Evolutionary conservation across 2,113 vertebrate genomes (phyloP).

Genomic region (Apteryx owenii): DNA sequence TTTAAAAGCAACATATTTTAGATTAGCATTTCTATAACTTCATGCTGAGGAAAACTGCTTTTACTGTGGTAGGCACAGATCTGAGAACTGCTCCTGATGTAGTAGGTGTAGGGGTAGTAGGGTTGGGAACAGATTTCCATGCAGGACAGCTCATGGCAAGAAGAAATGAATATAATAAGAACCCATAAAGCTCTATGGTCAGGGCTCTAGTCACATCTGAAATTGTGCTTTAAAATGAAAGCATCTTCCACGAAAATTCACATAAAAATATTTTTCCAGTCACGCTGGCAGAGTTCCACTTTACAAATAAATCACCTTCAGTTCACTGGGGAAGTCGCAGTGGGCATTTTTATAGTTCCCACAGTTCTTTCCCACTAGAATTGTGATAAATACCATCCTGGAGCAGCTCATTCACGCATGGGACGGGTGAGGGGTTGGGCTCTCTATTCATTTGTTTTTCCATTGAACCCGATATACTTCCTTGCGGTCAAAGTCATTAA

Average conservation of each 20-base stretch:
- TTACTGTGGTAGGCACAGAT: neutral
- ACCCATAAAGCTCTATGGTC: neutral
- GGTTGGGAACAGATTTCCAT: neutral
- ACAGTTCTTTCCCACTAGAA: neutral
- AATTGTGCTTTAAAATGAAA: neutral
- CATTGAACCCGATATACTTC: neutral
- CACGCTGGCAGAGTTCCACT: neutral
- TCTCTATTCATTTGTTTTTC: neutral
- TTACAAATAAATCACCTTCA: neutral
- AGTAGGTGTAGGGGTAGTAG: neutral
- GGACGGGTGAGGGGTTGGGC: neutral
- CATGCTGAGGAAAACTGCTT: neutral
- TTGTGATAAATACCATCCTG: neutral
- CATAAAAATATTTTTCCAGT: neutral
- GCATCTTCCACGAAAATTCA: neutral
- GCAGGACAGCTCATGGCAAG: neutral
- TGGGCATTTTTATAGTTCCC: neutral
- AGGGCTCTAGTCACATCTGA: neutral
- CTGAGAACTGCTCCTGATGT: neutral
- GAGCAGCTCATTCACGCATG: fast-evolving
- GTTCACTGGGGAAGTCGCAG: neutral
- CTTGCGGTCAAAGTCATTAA: neutral
- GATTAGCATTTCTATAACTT: neutral
- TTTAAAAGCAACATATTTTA: neutral
- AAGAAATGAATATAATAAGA: neutral